A percentile compares a stretch with the other conserved stretches of the same genome.
These are phyloP conservation scores for Canis aureus DNA, from an alignment of 2,113 vertebrate genomes.

Conservation along the genomic window DNA sequence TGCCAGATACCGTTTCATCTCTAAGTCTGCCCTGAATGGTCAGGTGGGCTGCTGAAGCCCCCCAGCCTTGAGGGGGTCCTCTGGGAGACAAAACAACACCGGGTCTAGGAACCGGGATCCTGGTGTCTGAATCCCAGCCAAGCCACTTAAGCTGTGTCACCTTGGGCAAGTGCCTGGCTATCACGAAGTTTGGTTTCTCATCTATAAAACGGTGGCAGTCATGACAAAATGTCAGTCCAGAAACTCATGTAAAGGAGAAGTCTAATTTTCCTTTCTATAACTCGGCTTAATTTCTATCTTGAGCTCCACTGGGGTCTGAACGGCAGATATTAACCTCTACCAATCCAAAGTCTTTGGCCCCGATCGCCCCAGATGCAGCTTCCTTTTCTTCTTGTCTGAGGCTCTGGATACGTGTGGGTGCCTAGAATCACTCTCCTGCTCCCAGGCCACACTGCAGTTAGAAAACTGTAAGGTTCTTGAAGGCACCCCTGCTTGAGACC, in stretches of 20 bases:
- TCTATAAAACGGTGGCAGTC: conserved; percentile 15
- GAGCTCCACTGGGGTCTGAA: background rate
- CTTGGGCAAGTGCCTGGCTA: background rate
- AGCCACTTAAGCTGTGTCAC: background rate
- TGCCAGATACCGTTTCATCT: background rate
- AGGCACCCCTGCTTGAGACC: background rate
- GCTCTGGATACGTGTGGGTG: background rate
- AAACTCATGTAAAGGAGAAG: background rate
- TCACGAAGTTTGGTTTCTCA: background rate
- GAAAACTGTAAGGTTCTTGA: background rate
- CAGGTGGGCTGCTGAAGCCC: background rate
- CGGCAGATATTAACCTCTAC: background rate
- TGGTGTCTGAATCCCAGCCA: background rate
- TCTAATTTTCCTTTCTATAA: background rate
- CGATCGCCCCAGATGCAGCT: background rate
- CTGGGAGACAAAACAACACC: background rate
- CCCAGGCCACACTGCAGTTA: background rate
- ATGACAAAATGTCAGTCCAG: background rate
- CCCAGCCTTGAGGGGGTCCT: background rate
- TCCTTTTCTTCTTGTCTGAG: background rate
- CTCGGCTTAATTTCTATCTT: background rate
- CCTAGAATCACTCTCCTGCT: background rate
- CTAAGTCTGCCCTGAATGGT: background rate
- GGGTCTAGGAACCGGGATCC: background rate
- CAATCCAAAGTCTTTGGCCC: background rate